Evolutionary conservation across 2,113 vertebrate genomes (phyloP).

Genomic region (Trachemys scripta): DNA sequence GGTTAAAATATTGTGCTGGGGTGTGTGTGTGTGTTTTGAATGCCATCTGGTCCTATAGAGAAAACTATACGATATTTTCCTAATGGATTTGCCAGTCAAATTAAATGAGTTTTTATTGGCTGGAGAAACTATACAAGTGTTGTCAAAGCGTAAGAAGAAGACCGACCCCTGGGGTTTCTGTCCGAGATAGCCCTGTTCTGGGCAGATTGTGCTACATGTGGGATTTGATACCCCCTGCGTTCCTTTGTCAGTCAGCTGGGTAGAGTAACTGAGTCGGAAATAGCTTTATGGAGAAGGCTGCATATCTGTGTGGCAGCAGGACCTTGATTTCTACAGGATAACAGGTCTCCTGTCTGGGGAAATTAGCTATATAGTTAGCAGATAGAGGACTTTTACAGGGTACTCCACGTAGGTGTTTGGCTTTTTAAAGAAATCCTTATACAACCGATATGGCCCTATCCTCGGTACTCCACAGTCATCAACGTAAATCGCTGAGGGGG

Average conservation of each 20-base stretch:
- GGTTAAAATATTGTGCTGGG: no score
- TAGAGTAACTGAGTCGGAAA: background rate
- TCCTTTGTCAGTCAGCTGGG: background rate
- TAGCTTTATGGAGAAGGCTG: slow-evolving; percentile 16
- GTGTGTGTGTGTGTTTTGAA: background rate
- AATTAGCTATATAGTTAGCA: slow-evolving; percentile 2
- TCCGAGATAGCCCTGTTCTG: no score
- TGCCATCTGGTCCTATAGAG: background rate
- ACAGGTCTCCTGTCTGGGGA: background rate
- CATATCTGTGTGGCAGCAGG: slow-evolving; percentile 44
- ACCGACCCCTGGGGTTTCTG: background rate
- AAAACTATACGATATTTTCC: no score
- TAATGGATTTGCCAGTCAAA: no score
- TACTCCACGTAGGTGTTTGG: background rate
- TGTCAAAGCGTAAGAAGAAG: background rate
- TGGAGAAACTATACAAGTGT: background rate
- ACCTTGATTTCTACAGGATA: background rate
- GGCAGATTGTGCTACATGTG: no score
- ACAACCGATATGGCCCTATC: fast-evolving
- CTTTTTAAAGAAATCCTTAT: background rate
- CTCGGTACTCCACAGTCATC: background rate
- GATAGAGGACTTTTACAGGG: background rate
- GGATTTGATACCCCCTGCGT: background rate
- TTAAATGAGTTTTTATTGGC: background rate
- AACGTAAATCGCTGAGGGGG: background rate